These are phyloP conservation scores for Drosophila emarginata DNA, from an alignment of 2,888 invertebrate genomes.

Conservation along the genomic window DNA sequence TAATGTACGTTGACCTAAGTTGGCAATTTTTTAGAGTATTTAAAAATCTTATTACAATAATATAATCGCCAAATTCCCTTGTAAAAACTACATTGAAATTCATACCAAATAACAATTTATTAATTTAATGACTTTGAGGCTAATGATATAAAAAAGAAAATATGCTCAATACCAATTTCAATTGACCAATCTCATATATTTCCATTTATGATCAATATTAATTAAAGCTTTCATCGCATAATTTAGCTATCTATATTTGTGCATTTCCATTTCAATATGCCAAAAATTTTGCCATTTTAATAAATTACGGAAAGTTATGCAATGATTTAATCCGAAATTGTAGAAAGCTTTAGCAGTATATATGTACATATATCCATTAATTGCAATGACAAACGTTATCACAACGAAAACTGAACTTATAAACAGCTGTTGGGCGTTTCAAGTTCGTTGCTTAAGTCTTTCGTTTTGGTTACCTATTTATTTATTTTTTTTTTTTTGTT, in stretches of 20 bases:
- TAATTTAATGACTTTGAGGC: too few relatives aligned
- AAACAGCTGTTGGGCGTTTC: constrained; percentile 41
- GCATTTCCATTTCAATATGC: constrained; percentile 31
- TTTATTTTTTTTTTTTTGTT: neutral
- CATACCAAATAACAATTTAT: too few relatives aligned
- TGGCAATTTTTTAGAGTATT: too few relatives aligned
- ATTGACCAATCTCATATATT: neutral
- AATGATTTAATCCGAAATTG: constrained; percentile 41
- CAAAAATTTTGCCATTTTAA: constrained; percentile 17
- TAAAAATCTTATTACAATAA: too few relatives aligned
- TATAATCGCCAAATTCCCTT: too few relatives aligned
- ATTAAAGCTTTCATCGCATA: neutral
- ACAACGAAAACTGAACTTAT: constrained; percentile 5
- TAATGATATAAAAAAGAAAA: too few relatives aligned
- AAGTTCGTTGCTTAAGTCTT: constrained; percentile 72
- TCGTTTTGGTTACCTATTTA: constrained; percentile 32
- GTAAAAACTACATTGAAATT: too few relatives aligned
- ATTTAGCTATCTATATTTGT: constrained; percentile 22
- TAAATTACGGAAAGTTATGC: constrained; percentile 47
- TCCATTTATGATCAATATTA: neutral
- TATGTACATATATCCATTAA: constrained; percentile 45
- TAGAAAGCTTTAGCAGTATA: constrained; percentile 12
- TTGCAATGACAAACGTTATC: constrained; percentile 44
- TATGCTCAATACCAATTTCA: too few relatives aligned
- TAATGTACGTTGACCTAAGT: too few relatives aligned